Evolutionary conservation across 1,140 invertebrate genomes (phyloP), one percentile per base, ranked within the genome.

Genomic region (Homarus americanus): DNA sequence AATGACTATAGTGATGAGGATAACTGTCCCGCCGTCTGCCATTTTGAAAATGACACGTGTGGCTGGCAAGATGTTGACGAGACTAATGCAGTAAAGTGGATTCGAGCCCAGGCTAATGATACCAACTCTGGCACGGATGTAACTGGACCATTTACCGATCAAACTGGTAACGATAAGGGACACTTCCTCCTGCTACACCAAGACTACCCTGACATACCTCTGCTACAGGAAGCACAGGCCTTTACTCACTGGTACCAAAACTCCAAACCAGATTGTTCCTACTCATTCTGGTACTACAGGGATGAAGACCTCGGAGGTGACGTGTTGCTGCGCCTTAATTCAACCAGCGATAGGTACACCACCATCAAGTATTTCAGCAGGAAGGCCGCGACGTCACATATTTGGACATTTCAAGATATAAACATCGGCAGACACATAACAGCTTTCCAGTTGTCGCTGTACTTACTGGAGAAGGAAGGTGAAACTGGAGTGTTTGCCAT

Each of bases 11-110:
- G 40, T 83, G 89, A 91, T 85, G 89, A 91, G 44, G 1, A 66
- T 12, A 38, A 40, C 32, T 91, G 89, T 78, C 89, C 89, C n/a
- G 49, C 69, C n/a, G 66, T 34, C 38, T 91, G 82, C 38, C 49
- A 84, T 32, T 85, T 84, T 91, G 89, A 91, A 38, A n/a, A 76
- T 12, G 89, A 91, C 69, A 40, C 73, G 2, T 91, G 89, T 91
- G 82, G 89, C 0, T 91, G 89, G 89, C 15, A 85, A 2, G 89
- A 91, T 38, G 89, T 34, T 44, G 89, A 91, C 69, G 49, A 28
- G 1, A 58, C 85, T 15, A 72, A 91, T 38, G n/a, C n/a, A n/a
- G n/a, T n/a, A n/a, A n/a, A n/a, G n/a, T 91, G 89, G 89, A 78
- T 85, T 75, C 15, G 63, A 36, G 89, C 75, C 15, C 34, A 66